Evolutionary conservation across 2,888 invertebrate genomes (phyloP).

Genomic region (Tipula unca): DNA sequence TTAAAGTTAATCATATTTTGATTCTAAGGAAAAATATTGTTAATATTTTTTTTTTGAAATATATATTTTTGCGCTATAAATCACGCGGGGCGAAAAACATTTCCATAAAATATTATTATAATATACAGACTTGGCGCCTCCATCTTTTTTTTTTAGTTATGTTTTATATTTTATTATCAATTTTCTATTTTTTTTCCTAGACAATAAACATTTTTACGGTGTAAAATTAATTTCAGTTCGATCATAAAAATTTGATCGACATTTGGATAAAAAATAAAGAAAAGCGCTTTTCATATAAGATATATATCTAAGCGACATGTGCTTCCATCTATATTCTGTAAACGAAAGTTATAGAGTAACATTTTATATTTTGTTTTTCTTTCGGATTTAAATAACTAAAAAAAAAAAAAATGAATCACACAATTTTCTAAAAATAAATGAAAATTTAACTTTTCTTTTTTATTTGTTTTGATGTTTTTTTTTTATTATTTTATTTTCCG

Average conservation of each 20-base stretch:
- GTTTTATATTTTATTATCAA: not conserved
- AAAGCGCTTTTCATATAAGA: not conserved
- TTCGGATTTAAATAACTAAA: not conserved
- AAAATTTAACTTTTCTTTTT: not conserved
- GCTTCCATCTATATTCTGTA: not conserved
- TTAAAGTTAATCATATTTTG: not conserved
- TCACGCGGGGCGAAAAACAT: not conserved
- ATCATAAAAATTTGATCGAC: not conserved
- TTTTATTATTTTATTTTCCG: conserved; percentile 9
- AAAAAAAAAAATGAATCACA: not conserved
- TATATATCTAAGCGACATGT: not conserved
- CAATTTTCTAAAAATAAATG: conserved; percentile 17
- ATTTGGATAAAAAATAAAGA: not conserved
- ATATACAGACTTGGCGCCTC: not conserved
- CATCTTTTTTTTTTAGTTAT: not conserved
- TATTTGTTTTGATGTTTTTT: conserved; percentile 19
- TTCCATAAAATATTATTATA: not conserved
- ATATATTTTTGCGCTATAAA: not conserved
- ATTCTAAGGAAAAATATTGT: not conserved
- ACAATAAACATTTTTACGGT: not conserved
- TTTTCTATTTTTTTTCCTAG: not conserved
- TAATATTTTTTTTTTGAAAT: not conserved
- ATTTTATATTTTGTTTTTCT: not conserved
- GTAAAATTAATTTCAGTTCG: not conserved
- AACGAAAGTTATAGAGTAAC: not conserved